Conservation (phyloP, 2,797 vertebrate species). For the Gallirallus australis region DNA sequence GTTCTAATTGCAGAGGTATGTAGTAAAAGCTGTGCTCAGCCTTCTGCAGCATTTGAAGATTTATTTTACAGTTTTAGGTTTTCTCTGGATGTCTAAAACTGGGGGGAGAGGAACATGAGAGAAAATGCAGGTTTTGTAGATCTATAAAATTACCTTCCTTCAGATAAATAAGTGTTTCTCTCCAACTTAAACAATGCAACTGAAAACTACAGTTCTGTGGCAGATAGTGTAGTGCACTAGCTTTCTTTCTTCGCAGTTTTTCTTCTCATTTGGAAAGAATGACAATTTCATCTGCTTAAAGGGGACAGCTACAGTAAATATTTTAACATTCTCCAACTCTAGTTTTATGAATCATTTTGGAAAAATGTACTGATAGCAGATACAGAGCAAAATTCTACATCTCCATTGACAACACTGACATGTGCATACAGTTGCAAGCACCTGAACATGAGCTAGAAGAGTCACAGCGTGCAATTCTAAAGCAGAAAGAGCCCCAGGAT, state of each 20-base stretch:
- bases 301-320: background rate
- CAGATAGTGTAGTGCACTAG: background rate
- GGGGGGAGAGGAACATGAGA: conserved; percentile 43
- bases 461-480: background rate
- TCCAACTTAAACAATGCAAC: conserved; percentile 47
- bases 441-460: background rate
- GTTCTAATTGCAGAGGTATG: conserved; percentile 81
- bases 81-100: conserved; percentile 62
- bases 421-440: background rate
- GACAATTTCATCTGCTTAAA: background rate
- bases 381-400: background rate
- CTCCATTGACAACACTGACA: background rate
- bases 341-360: background rate
- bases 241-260: background rate
- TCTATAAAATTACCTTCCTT: conserved; percentile 68
- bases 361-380: background rate
- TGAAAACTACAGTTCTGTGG: background rate
- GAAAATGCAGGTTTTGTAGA: conserved; percentile 77
- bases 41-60: conserved; percentile 75
- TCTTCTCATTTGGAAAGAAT: background rate
- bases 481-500: background rate
- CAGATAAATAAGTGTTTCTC: conserved; percentile 61
- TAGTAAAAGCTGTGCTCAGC: conserved; percentile 72
- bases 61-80: conserved; percentile 75
- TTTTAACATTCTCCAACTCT: background rate